Conservation (phyloP, 2,113 vertebrate species). For the Eolophus roseicapilla region DNA sequence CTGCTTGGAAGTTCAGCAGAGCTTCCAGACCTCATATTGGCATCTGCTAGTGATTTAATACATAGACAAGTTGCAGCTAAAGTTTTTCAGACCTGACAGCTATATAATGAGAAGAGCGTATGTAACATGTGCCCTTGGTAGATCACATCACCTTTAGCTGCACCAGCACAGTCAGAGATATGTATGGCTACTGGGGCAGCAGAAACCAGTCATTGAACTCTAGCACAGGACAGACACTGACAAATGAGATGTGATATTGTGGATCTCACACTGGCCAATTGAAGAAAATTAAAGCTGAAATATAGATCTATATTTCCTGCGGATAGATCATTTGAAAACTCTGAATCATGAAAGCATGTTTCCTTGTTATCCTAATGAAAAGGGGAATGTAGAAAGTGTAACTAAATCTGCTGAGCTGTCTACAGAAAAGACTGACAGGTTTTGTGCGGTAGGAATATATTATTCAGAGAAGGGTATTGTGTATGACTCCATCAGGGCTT, state of each 20-base stretch:
- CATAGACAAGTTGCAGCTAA: not conserved
- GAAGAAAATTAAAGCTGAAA: slow-evolving; percentile 28
- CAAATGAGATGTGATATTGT: not conserved
- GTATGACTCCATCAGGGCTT: slow-evolving; percentile 35
- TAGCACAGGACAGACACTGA: not conserved
- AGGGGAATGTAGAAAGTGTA: not conserved
- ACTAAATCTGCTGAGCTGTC: slow-evolving; percentile 48
- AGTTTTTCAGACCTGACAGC: not conserved
- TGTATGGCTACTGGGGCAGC: not conserved
- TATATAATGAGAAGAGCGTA: not conserved
- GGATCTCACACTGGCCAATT: not conserved
- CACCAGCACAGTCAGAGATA: not conserved
- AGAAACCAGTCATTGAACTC: not conserved
- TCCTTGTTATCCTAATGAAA: slow-evolving; percentile 50
- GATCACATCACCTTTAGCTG: not conserved
- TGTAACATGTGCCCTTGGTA: not conserved
- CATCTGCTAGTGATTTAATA: not conserved
- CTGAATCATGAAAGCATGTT: slow-evolving; percentile 1
- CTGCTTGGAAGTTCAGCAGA: not conserved
- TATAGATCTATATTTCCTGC: not conserved
- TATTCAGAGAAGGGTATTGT: slow-evolving; percentile 53
- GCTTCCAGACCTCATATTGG: not conserved
- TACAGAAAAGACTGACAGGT: slow-evolving; percentile 62
- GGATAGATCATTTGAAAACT: not conserved
- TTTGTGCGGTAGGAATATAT: slow-evolving; percentile 63